These are phyloP conservation scores for Heliothis subflexa DNA, from an alignment of 1,140 invertebrate genomes.

Conservation along the genomic window DNA sequence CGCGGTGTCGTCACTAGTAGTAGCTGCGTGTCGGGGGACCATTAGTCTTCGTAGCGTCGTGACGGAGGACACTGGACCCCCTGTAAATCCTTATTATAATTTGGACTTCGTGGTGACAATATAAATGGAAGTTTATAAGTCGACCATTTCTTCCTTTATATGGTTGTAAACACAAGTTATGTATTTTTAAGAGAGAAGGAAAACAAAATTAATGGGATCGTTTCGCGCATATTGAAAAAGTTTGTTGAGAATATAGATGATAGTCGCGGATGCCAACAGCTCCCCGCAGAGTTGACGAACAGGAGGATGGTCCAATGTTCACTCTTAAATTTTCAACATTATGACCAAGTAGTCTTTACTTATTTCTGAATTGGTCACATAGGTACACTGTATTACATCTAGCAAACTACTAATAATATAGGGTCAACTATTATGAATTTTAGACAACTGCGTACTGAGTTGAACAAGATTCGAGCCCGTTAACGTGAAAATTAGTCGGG, in stretches of 20 bases:
- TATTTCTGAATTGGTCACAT: too few species aligned
- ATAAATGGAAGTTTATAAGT: conserved; percentile 31
- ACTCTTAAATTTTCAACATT: too few species aligned
- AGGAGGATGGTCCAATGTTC: too few species aligned
- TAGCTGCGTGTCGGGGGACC: neutral
- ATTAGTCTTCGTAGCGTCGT: conserved; percentile 29
- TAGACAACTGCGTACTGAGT: neutral
- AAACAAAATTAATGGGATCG: neutral
- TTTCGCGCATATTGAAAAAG: neutral
- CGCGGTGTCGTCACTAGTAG: neutral
- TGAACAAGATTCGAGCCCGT: neutral
- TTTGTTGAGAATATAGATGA: neutral
- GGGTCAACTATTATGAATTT: neutral
- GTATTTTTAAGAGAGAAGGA: neutral
- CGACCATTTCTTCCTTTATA: neutral
- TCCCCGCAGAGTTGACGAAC: neutral
- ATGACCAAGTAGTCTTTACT: too few species aligned
- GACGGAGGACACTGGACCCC: conserved; percentile 15
- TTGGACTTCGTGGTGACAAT: conserved; percentile 19
- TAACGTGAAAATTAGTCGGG: neutral
- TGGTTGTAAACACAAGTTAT: neutral
- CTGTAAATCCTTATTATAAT: conserved; percentile 37
- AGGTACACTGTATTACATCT: too few species aligned
- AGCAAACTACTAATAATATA: too few species aligned
- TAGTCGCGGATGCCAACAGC: neutral